Evolutionary conservation across 2,113 vertebrate species (phyloP).

Genomic region (Copsychus sechellarum): DNA sequence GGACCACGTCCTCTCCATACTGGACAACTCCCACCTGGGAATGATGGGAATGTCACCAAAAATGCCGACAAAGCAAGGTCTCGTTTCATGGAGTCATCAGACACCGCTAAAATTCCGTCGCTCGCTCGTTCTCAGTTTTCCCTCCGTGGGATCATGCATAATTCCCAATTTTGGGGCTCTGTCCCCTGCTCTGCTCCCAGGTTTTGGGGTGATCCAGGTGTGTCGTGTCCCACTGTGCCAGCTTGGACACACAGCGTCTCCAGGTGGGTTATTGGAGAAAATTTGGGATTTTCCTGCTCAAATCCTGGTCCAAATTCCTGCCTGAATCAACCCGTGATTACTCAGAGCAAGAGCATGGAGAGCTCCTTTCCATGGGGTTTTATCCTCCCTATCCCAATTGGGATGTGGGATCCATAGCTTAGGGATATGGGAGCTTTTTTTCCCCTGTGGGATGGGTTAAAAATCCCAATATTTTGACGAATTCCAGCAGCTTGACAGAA

Average conservation of each 20-base stretch:
- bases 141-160: rapidly evolving
- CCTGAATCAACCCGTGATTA: rapidly evolving
- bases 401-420: background rate
- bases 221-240: background rate
- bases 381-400: rapidly evolving
- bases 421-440: rapidly evolving
- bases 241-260: background rate
- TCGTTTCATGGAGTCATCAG: rapidly evolving
- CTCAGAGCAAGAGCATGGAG: background rate
- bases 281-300: background rate
- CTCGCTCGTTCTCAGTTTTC: rapidly evolving
- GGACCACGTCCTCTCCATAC: slow-evolving; percentile 90
- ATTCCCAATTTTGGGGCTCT: rapidly evolving
- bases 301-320: background rate
- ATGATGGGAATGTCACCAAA: background rate
- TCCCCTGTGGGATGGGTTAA: background rate
- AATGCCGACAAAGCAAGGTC: rapidly evolving
- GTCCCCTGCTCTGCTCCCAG: background rate
- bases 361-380: background rate
- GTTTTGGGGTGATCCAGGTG: background rate
- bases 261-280: background rate
- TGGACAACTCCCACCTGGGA: slow-evolving; percentile 91
- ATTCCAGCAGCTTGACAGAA: rapidly evolving
- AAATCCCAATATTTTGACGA: background rate
- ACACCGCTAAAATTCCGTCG: rapidly evolving